phyloP scores from a whole-genome alignment of 2,797 vertebrate genomes.

The Eremophila alpestris region DNA sequence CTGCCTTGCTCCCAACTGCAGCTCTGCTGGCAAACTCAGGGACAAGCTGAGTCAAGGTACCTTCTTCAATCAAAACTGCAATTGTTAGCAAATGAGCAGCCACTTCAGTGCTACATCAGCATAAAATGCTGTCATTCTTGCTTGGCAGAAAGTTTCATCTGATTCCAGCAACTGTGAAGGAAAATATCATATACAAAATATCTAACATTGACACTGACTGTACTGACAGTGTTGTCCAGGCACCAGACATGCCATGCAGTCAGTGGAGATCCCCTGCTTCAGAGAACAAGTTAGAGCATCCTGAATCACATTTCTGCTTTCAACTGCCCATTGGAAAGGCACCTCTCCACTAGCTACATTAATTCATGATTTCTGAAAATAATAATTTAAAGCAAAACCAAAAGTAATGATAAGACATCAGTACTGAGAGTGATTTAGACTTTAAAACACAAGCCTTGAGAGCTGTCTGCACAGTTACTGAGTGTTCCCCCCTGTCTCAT shows the following conservation, averaged over 20 bases:
- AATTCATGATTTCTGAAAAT: not conserved
- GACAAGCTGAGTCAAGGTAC: not conserved
- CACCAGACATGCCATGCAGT: rapidly evolving
- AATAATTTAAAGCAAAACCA: not conserved
- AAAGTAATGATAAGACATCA: not conserved
- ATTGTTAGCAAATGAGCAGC: not conserved
- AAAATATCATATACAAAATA: not conserved
- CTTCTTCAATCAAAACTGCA: not conserved
- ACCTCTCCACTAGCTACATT: not conserved
- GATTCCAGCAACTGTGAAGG: not conserved
- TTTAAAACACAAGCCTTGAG: not conserved
- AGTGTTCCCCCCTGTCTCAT: not conserved
- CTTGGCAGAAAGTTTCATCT: not conserved
- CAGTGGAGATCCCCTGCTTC: not conserved
- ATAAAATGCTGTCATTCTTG: not conserved
- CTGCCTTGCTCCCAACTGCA: not conserved
- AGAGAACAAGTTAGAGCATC: not conserved
- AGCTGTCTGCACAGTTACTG: not conserved
- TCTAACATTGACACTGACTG: not conserved
- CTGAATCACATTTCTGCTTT: not conserved
- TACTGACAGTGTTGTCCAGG: not conserved
- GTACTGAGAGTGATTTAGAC: not conserved
- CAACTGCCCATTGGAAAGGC: not conserved
- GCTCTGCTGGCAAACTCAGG: not conserved
- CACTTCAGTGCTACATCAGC: not conserved